Conservation (phyloP, 1,140 invertebrate species). For the Venturia canescens region DNA sequence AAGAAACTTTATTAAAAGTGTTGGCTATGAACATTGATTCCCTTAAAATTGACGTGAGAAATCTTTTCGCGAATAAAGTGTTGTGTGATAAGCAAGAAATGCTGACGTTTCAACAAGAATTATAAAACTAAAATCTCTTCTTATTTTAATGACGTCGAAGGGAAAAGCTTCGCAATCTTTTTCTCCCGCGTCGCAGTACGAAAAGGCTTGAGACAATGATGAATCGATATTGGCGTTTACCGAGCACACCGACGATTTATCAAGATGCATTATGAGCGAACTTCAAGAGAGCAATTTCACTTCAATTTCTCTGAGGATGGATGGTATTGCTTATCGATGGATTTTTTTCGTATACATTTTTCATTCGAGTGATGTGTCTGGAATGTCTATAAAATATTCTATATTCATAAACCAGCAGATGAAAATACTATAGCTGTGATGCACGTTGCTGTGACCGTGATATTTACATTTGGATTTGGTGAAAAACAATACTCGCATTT, state of each 20-base stretch:
- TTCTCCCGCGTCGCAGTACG: neutral
- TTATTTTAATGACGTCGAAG: neutral
- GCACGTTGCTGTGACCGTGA: no score
- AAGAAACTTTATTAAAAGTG: no score
- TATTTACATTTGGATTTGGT: no score
- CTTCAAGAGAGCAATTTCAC: neutral
- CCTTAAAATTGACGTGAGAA: no score
- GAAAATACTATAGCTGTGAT: no score
- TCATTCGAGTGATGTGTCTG: neutral
- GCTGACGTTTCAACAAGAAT: neutral
- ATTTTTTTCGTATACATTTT: neutral
- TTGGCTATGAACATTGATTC: no score
- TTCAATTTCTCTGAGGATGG: neutral
- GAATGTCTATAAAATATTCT: neutral
- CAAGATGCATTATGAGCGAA: neutral
- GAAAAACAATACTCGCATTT: no score
- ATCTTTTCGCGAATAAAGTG: no score
- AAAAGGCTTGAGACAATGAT: neutral
- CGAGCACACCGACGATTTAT: neutral
- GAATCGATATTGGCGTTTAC: neutral
- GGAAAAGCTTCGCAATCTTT: neutral
- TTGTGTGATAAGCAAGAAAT: neutral
- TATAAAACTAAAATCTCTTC: no score
- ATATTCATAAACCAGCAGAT: no score
- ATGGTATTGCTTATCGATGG: constrained; percentile 1